These are phyloP conservation scores for Leptogaster cylindrica DNA, from an alignment of 2,888 invertebrate genomes.

Conservation along the genomic window DNA sequence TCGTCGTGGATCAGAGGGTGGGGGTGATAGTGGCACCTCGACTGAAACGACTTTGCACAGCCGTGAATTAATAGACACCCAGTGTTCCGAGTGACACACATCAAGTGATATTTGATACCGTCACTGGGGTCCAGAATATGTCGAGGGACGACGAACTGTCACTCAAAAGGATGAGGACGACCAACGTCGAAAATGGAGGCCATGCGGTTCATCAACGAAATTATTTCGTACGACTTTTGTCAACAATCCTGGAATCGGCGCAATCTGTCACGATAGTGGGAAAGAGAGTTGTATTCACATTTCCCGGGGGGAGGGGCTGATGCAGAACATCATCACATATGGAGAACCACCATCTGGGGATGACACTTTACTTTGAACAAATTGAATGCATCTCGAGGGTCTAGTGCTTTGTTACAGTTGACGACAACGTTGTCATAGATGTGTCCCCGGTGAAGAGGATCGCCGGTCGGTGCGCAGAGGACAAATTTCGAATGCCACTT, in stretches of 20 bases:
- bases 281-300: no score
- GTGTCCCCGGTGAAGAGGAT: no score
- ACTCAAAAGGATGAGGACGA: neutral
- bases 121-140: neutral
- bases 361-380: conserved; percentile 28
- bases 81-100: neutral
- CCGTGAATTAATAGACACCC: conserved; percentile 18
- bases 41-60: conserved; percentile 6
- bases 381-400: conserved; percentile 26
- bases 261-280: conserved; percentile 14
- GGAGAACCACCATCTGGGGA: conserved; percentile 6
- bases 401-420: conserved; percentile 12
- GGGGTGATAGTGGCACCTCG: neutral
- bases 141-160: neutral
- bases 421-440: conserved; percentile 5
- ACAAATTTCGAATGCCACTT: conserved; percentile 5
- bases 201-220: conserved; percentile 10
- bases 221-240: conserved; percentile 22
- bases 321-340: neutral
- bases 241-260: conserved; percentile 13
- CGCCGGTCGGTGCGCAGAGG: neutral
- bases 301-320: neutral
- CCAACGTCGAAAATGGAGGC: neutral
- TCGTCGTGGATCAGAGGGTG: neutral
- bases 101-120: conserved; percentile 17